Base-by-base conservation (phyloP, 2,888 invertebrate species). In the Idaea biselata region DNA sequence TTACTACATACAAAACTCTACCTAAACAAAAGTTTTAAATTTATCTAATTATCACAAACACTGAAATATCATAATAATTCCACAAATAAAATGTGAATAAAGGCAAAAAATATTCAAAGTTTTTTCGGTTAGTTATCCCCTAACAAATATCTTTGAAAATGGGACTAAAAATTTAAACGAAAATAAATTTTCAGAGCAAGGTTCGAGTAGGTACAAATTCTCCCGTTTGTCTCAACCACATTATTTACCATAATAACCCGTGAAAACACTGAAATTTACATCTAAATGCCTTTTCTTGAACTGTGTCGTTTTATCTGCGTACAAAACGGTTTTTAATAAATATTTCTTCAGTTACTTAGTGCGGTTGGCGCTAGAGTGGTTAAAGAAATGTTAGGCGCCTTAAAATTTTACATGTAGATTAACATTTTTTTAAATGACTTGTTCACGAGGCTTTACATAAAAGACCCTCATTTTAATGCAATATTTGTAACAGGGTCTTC, bases 401-500 rank as follows among this genome's bases (percentile, higher is more conserved):
- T 14, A 7, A 44, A 14, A 14, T 3, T 44, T 44, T 5, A 14
- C 44, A 25, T 1, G 5, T 5, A 25, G 5, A 25, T 5, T n/a
- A 5, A 25, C 25, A 25, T 25, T 5, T 3, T 25, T 25, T 25
- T 5, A 25, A 25, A 25, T 25, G 25, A n/a, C n/a, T n/a, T n/a
- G n/a, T n/a, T n/a, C n/a, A n/a, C n/a, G n/a, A n/a, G n/a, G n/a
- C n/a, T n/a, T n/a, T n/a, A n/a, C n/a, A n/a, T n/a, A n/a, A 58
- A 44, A 60, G 58, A 60, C 25, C 63, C 64, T 61, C 59, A 53
- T 55, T 60, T 59, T 60, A 55, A 59, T 56, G 11, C 66, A 60
- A 60, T 56, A 58, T 67, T 56, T 75, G 69, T 17, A 58, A 61
- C 82, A 96, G 94, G 96, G 95, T 62, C 93, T 94, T 58, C 94